phyloP scores from a whole-genome alignment of 2,113 vertebrate species.

The Callithrix jacchus region DNA sequence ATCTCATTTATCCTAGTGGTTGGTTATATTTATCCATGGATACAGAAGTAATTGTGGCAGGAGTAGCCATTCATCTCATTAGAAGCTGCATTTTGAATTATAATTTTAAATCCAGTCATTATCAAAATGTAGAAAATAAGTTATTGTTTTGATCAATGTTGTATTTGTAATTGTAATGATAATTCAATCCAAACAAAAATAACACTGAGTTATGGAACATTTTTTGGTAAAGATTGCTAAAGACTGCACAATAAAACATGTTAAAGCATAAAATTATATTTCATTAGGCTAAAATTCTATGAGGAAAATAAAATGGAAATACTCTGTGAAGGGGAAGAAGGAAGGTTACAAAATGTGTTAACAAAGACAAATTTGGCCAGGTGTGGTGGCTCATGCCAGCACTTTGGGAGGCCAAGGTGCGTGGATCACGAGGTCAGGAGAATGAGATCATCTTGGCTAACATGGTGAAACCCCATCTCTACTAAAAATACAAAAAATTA shows the following conservation, averaged over 20 bases:
- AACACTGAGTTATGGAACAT: neutral
- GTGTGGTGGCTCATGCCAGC: too few species aligned
- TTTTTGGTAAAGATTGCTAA: neutral
- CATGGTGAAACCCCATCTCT: too few species aligned
- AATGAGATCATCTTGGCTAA: too few species aligned
- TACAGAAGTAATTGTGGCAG: neutral
- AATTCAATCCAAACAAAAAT: neutral
- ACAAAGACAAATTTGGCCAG: neutral
- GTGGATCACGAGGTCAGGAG: too few species aligned
- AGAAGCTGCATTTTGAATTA: conserved; percentile 20
- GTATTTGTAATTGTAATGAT: neutral
- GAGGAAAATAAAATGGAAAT: conserved; percentile 23
- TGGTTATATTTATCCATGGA: neutral
- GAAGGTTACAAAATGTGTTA: neutral
- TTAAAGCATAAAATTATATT: neutral
- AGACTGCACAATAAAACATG: neutral
- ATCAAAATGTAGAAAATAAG: conserved; percentile 9
- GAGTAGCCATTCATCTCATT: neutral
- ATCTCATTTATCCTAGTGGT: conserved; percentile 1
- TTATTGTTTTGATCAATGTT: conserved; percentile 28
- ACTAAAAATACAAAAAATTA: too few species aligned
- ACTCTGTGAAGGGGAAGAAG: neutral
- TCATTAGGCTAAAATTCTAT: neutral
- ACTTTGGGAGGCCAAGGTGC: too few species aligned
- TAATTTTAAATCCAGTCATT: conserved; percentile 14